Evolutionary conservation across 1,140 invertebrate species (phyloP).

Genomic region (Thereuonema tuberculata): DNA sequence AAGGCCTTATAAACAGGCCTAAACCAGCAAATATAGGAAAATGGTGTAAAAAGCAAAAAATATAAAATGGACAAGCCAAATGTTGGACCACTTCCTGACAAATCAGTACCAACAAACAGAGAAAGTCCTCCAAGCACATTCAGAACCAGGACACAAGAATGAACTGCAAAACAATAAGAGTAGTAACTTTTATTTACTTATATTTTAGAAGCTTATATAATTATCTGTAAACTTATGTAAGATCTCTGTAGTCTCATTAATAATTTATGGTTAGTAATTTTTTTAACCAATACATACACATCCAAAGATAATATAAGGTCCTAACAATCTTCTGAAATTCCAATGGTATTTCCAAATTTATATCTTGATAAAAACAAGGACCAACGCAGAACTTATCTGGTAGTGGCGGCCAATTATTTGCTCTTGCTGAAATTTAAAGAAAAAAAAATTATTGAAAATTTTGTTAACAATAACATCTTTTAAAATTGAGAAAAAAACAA

Average conservation of each 20-base stretch:
- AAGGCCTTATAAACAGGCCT: conserved; percentile 73
- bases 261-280: too few relatives aligned
- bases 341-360: conserved; percentile 95
- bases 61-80: conserved; percentile 85
- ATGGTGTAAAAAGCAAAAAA: conserved; percentile 81
- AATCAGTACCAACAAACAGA: conserved; percentile 37
- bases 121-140: conserved; percentile 75
- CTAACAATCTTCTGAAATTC: conserved; percentile 94
- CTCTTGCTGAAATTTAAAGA: conserved; percentile 41
- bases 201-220: too few relatives aligned
- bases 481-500: conserved; percentile 5
- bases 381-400: conserved; percentile 82
- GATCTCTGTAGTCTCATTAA: too few relatives aligned
- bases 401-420: conserved; percentile 97
- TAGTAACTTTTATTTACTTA: background rate
- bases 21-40: conserved; percentile 97
- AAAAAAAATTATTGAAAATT: conserved; percentile 3
- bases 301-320: conserved; percentile 91
- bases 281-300: conserved; percentile 91
- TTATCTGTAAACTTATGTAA: too few relatives aligned
- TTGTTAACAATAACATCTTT: background rate
- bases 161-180: conserved; percentile 50
- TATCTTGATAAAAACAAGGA: conserved; percentile 99
- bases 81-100: conserved; percentile 45
- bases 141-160: conserved; percentile 63